These are phyloP conservation scores for Accipiter cooperii DNA, from an alignment of 2,113 vertebrate genomes.

Conservation along the genomic window DNA sequence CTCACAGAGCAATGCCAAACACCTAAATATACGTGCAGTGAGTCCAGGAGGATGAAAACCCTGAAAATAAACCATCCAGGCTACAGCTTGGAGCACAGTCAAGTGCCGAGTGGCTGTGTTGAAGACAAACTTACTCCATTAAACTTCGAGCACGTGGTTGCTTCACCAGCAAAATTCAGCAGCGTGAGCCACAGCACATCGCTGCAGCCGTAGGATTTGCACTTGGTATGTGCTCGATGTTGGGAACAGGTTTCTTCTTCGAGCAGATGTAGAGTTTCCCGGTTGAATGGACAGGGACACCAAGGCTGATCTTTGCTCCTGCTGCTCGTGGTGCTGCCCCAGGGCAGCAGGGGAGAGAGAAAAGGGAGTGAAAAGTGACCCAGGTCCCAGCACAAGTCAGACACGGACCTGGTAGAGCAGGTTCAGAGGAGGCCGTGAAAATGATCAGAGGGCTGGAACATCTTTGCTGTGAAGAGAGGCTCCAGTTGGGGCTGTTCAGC, in stretches of 20 bases:
- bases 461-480: not conserved
- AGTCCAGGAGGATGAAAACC: not conserved
- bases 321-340: not conserved
- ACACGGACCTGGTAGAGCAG: accelerated
- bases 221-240: not conserved
- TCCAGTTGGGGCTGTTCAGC: not conserved
- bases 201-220: accelerated
- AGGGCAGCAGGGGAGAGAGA: too few relatives aligned
- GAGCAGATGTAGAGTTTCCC: not conserved
- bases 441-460: not conserved
- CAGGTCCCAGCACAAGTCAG: not conserved
- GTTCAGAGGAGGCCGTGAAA: accelerated
- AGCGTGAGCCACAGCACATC: not conserved
- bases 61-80: not conserved
- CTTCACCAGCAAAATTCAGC: not conserved
- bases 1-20: accelerated
- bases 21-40: accelerated
- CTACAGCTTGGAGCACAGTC: not conserved
- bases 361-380: not conserved
- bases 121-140: not conserved
- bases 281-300: not conserved
- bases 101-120: accelerated
- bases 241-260: not conserved
- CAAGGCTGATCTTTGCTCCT: not conserved
- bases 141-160: not conserved